Evolutionary conservation across 92 coral and sea anemone genomes (phyloP), one percentile per base, ranked within the genome.

Genomic region (Siderastrea radians): DNA sequence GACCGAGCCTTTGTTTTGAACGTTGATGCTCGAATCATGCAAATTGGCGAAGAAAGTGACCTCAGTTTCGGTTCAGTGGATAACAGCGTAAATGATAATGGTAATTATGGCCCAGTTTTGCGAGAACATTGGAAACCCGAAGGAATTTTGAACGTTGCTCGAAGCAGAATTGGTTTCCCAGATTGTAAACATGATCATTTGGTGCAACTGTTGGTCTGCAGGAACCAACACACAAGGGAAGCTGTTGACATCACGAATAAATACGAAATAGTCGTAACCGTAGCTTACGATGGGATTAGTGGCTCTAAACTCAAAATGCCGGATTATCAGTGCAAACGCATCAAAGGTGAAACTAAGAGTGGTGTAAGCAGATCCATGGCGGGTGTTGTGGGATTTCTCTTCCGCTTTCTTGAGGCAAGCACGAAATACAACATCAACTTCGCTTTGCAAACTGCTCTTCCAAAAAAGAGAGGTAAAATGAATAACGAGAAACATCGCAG

Each of bases 351-450:
- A 45, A 70, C 46, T 8, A 53, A 48, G 50, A 81, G 46, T 47
- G 75, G 5, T 16, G 47, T 17, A n/a, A 77, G 59, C 49, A 49
- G 38, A 46, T 58, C 16, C 8, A 58, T 58, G 81, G n/a, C 51
- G 0, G 93, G 89, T 5, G 77, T 84, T 8, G 86, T 82, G 6
- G 79, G 75, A 6, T 90, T 84, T 69, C 57, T 52, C 15, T 90
- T 90, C 46, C 93, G 90, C 44, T 90, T 90, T 57, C 77, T 78
- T 13, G 72, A 84, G 46, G 86, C 85, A 13, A 73, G 63, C 62
- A 78, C 90, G 13, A 72, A 79, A 50, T 82, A 77, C 46, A 70
- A 9, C 15, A 47, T 90, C 76, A 78, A 7, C 2, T 90, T 90
- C 46, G 79, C 86, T 3, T 78, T 90, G 5, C 48, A 71, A 19